Evolutionary conservation across 2,797 vertebrate species (phyloP).

Genomic region (Acrossocheilus fasciatus): DNA sequence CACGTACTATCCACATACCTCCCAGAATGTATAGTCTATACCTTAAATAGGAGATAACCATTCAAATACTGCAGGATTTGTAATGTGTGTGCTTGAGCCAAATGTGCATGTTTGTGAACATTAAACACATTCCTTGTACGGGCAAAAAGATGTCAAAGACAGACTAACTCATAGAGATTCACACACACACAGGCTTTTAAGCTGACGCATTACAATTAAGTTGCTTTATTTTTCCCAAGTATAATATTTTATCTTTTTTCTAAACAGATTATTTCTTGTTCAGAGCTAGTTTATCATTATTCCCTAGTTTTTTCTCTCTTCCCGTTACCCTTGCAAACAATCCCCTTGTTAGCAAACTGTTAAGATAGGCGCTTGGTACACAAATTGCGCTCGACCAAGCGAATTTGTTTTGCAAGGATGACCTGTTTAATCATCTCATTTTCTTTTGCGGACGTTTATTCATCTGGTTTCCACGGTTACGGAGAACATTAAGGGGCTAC

Average conservation of each 20-base stretch:
- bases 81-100: conserved; percentile 37
- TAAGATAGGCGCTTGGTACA: conserved; percentile 83
- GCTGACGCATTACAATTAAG: conserved; percentile 31
- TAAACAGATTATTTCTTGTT: conserved; percentile 50
- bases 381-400: conserved; percentile 86
- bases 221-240: conserved; percentile 35
- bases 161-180: conserved; percentile 14
- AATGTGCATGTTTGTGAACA: conserved; percentile 41
- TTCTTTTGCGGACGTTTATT: conserved; percentile 99
- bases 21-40: conserved; percentile 70
- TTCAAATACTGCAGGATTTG: conserved; percentile 51
- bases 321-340: conserved; percentile 82
- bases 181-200: conserved; percentile 24
- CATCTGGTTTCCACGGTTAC: conserved; percentile 99
- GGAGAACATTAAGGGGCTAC: conserved; percentile 99
- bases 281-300: conserved; percentile 43
- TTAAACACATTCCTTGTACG: conserved; percentile 44
- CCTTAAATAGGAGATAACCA: conserved; percentile 65
- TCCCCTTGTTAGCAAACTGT: conserved; percentile 88
- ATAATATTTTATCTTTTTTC: conserved; percentile 45
- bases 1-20: conserved; percentile 70
- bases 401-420: conserved; percentile 99
- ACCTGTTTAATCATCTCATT: conserved; percentile 99
- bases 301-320: conserved; percentile 60
- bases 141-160: conserved; percentile 29